Evolutionary conservation across 2,797 vertebrate species (phyloP), one percentile per base, ranked within the genome.

Genomic region (Microhierax caerulescens): DNA sequence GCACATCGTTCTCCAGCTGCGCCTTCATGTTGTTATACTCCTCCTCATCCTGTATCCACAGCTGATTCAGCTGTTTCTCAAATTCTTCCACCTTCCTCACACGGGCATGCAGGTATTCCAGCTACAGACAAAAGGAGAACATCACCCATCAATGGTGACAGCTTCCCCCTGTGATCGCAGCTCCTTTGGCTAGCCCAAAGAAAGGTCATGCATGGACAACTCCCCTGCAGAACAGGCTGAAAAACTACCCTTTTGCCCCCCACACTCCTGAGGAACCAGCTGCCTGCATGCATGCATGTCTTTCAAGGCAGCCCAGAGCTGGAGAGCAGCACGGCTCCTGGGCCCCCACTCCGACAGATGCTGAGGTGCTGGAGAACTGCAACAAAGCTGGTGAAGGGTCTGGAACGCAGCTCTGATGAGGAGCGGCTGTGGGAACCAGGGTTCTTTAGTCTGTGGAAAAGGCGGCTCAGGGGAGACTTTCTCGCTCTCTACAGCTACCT

Each of bases 1-100:
- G 98, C 51, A 97, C 96, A 2, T 98, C 97, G 3, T 65, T 91
- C 77, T 98, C 97, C 83, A 98, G 86, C 83, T 98, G 97, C n/a
- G 93, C 96, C 94, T 98, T 97, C 78, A 96, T 80, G 6, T 22
- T 69, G 68, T 91, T 98, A 67, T 96, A 97, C 28, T 98, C 97
- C 39, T 98, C 97, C 0, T 90, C 87, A 8, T 97, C 97, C 81
- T 98, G 97, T 63, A 97, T 21, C 69, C 97, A 94, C 90, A 98
- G 96, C 82, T 95, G 90, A 47, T 97, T 93, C 53, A 99, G 90
- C 88, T 95, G 91, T 5, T 53, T 92, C 93, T 99, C 98, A 11
- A 96, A 98, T 43, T 99, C 97, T 90, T 98, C 98, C 78, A 98
- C 97, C 27, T 96, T 98, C 94, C 90, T 97, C 95, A 95, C 96